These are phyloP conservation scores for Buphagus erythrorhynchus DNA, from an alignment of 2,797 vertebrate species.

Conservation along the genomic window DNA sequence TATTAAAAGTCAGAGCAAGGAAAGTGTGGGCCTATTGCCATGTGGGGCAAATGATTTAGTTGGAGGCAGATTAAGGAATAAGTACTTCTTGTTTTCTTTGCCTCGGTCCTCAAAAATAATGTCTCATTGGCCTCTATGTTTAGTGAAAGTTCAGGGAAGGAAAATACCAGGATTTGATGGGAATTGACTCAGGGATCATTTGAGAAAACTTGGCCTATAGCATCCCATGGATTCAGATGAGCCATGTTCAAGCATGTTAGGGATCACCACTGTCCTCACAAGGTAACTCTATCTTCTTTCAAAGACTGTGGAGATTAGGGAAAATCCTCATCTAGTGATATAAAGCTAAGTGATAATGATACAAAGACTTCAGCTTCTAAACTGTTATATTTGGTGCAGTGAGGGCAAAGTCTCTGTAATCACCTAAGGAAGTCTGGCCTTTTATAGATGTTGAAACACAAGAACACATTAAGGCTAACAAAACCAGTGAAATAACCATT, in stretches of 20 bases:
- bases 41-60: not conserved
- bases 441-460: not conserved
- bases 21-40: not conserved
- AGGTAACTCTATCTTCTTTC: not conserved
- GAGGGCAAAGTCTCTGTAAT: not conserved
- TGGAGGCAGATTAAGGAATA: not conserved
- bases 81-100: not conserved
- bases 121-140: not conserved
- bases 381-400: not conserved
- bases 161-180: not conserved
- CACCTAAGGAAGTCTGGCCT: not conserved
- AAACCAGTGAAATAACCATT: not conserved
- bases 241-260: accelerated
- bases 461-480: not conserved
- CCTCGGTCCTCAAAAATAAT: not conserved
- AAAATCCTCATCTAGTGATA: not conserved
- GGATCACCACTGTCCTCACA: not conserved
- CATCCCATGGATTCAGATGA: not conserved
- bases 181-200: not conserved
- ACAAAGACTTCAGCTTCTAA: not conserved
- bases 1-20: not conserved
- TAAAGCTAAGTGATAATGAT: not conserved
- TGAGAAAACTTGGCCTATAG: not conserved
- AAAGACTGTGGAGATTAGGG: not conserved
- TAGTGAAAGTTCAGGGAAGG: not conserved